phyloP scores from a whole-genome alignment of 2,888 invertebrate genomes.

The Agonopterix arenella region DNA sequence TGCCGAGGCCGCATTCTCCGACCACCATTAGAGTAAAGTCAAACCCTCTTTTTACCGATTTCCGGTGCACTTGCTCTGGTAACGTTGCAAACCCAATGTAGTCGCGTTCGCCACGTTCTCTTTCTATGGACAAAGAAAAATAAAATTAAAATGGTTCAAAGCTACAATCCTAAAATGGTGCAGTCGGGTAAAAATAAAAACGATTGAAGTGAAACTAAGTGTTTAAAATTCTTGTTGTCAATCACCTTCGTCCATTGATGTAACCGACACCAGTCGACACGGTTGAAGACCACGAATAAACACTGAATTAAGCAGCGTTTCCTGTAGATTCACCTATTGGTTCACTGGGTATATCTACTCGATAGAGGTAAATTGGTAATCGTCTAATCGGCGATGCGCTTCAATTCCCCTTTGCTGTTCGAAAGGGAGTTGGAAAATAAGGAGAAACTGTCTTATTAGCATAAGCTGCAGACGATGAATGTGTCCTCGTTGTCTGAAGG shows the following conservation, averaged over 20 bases:
- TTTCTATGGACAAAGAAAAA: constrained; percentile 40
- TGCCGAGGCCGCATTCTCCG: constrained; percentile 95
- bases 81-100: constrained; percentile 97
- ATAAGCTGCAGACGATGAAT: no score
- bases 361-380: not conserved
- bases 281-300: constrained; percentile 1
- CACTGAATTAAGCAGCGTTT: constrained; percentile 7
- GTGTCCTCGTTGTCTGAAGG: no score
- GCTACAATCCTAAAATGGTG: no score
- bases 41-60: constrained; percentile 96
- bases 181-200: no score
- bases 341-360: constrained; percentile 1
- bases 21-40: constrained; percentile 98
- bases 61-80: constrained; percentile 96
- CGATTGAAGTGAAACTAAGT: no score
- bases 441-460: no score
- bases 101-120: constrained; percentile 81
- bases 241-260: not conserved
- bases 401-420: constrained; percentile 1
- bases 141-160: no score
- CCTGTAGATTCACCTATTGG: constrained; percentile 9
- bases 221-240: not conserved
- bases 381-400: constrained; percentile 5
- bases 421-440: not conserved
- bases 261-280: not conserved